These are phyloP conservation scores for Steinernema feltiae DNA, from an alignment of 1,140 invertebrate genomes.

Conservation along the genomic window DNA sequence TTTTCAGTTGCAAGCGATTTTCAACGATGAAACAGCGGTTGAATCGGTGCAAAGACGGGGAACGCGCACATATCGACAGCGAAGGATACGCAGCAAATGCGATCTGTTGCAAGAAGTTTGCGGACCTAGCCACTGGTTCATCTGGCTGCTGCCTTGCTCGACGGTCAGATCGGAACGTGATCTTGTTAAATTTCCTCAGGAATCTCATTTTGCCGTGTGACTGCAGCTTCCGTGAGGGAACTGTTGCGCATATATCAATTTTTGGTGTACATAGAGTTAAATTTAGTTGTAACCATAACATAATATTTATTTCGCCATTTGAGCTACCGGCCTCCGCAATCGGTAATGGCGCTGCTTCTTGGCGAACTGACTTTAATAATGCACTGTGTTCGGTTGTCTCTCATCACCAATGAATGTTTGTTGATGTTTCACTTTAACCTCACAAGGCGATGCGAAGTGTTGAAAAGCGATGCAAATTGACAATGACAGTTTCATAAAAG, in stretches of 20 bases:
- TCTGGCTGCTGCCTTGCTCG: slow-evolving; percentile 30
- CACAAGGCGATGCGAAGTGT: not conserved
- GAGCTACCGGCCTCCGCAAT: too few relatives aligned
- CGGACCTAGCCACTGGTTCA: slow-evolving; percentile 65
- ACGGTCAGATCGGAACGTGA: slow-evolving; percentile 14
- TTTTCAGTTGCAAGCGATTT: slow-evolving; percentile 64
- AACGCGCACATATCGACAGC: slow-evolving; percentile 61
- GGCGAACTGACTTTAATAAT: too few relatives aligned
- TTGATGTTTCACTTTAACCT: not conserved
- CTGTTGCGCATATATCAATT: not conserved
- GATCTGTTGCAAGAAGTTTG: slow-evolving; percentile 73
- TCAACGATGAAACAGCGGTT: slow-evolving; percentile 74
- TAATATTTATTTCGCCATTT: slow-evolving; percentile 6
- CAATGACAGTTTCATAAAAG: not conserved
- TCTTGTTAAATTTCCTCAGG: slow-evolving; percentile 12
- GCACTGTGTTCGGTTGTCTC: not conserved
- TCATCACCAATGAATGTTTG: not conserved
- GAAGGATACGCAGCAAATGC: slow-evolving; percentile 66
- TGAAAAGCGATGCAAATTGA: not conserved
- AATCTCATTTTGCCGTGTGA: slow-evolving; percentile 12
- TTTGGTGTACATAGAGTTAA: slow-evolving; percentile 2
- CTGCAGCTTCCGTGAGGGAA: not conserved
- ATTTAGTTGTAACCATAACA: not conserved
- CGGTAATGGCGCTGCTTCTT: too few relatives aligned
- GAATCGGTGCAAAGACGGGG: slow-evolving; percentile 72